A percentile compares a stretch with the other conserved stretches of the same genome.
phyloP scores from a whole-genome alignment of 2,797 vertebrate genomes.

The Lophotriccus pileatus region DNA sequence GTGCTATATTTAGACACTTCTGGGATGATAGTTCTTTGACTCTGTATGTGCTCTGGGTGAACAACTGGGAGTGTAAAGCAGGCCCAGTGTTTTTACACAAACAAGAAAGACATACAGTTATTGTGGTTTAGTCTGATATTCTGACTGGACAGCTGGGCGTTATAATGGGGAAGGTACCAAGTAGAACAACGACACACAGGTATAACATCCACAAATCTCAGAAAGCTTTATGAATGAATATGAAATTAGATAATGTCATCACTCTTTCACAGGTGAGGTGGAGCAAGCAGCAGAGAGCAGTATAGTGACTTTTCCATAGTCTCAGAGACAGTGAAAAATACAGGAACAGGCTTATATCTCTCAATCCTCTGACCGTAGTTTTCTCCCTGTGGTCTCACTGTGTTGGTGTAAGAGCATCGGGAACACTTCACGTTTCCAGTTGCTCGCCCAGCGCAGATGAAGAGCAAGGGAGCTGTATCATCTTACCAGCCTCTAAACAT shows the following conservation, averaged over 20 bases:
- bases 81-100: background rate
- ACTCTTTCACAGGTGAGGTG: background rate
- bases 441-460: background rate
- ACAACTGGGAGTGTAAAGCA: background rate
- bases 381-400: fast-evolving
- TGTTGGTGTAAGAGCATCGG: fast-evolving
- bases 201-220: background rate
- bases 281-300: background rate
- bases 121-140: background rate
- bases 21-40: background rate
- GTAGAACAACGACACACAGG: fast-evolving
- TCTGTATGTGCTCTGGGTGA: background rate
- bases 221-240: background rate
- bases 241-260: background rate
- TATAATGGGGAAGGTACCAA: background rate
- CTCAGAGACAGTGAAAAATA: background rate
- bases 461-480: background rate
- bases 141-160: background rate
- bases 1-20: background rate
- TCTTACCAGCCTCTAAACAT: background rate
- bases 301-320: background rate
- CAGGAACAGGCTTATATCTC: background rate
- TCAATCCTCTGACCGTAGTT: background rate
- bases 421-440: background rate
- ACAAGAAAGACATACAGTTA: background rate